These are phyloP conservation scores for Drosophila bunnanda DNA, from an alignment of 2,888 invertebrate genomes.

Conservation along the genomic window DNA sequence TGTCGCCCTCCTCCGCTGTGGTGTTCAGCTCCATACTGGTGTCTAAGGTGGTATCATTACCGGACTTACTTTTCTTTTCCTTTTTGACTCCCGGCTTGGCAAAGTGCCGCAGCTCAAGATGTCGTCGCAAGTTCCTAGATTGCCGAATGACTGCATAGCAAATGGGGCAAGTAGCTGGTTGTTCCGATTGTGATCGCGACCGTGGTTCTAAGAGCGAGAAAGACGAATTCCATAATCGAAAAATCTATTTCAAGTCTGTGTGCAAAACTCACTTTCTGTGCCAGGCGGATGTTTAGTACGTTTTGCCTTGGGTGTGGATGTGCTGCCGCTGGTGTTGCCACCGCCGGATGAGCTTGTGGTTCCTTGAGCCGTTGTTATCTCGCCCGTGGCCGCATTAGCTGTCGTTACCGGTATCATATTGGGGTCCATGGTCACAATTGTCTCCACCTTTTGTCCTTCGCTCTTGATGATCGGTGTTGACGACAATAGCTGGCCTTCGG, in stretches of 20 bases:
- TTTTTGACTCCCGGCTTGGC: conserved; percentile 85
- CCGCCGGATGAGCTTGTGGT: conserved; percentile 52
- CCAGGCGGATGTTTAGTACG: conserved; percentile 75
- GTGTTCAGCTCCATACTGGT: conserved; percentile 61
- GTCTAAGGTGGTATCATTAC: conserved; percentile 71
- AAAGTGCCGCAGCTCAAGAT: conserved; percentile 85
- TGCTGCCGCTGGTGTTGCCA: conserved; percentile 59
- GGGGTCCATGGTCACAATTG: conserved; percentile 83
- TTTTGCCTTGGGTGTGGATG: conserved; percentile 69
- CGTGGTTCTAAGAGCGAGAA: conserved; percentile 83
- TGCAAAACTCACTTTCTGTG: conserved; percentile 66
- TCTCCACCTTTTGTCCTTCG: conserved; percentile 82
- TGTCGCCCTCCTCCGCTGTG: conserved; percentile 64
- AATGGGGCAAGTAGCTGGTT: conserved; percentile 87
- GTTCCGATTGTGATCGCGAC: conserved; percentile 87
- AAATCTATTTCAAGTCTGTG: too few species aligned
- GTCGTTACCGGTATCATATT: conserved; percentile 78
- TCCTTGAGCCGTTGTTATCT: conserved; percentile 68
- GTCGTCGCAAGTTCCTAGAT: conserved; percentile 87
- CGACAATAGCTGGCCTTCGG: conserved; percentile 74
- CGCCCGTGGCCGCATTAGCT: conserved; percentile 70
- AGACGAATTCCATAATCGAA: neutral
- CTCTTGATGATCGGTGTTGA: conserved; percentile 83
- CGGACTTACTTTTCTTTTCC: conserved; percentile 84
- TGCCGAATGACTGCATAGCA: conserved; percentile 87